These are phyloP conservation scores for Muscicapa comitata DNA, from an alignment of 2,797 vertebrate genomes.

Conservation along the genomic window DNA sequence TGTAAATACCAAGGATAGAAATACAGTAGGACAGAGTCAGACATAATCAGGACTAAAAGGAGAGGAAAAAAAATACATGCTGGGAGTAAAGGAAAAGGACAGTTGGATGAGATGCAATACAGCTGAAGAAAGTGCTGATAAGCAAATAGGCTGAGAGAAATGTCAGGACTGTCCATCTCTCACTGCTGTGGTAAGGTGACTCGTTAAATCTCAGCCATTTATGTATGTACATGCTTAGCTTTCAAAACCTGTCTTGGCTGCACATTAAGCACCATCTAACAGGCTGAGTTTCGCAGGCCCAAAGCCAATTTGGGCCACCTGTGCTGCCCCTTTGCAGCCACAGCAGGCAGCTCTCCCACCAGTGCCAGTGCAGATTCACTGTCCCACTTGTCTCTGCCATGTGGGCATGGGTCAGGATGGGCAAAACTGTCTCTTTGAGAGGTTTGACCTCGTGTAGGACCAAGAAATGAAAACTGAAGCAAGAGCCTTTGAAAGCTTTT, in stretches of 20 bases:
- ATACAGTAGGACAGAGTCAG: neutral
- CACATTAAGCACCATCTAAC: neutral
- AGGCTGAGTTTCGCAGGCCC: neutral
- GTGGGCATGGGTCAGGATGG: neutral
- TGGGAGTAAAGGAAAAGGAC: neutral
- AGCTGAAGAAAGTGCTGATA: neutral
- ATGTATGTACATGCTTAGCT: neutral
- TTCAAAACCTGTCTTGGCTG: neutral
- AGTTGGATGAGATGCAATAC: neutral
- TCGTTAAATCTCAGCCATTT: neutral
- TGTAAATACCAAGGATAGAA: neutral
- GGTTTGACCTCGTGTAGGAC: neutral
- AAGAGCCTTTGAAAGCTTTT: neutral
- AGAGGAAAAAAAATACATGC: neutral
- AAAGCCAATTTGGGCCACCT: fast-evolving
- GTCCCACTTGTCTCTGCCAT: fast-evolving
- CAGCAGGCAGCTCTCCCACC: neutral
- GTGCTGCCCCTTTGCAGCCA: neutral
- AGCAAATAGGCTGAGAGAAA: neutral
- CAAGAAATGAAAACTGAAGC: neutral
- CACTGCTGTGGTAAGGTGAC: neutral
- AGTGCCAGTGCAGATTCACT: fast-evolving
- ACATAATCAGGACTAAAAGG: neutral
- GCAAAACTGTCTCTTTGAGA: too few relatives aligned
- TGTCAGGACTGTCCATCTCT: neutral